Evolutionary conservation across 2,797 vertebrate species (phyloP).

Genomic region (Epinephelus awoara): DNA sequence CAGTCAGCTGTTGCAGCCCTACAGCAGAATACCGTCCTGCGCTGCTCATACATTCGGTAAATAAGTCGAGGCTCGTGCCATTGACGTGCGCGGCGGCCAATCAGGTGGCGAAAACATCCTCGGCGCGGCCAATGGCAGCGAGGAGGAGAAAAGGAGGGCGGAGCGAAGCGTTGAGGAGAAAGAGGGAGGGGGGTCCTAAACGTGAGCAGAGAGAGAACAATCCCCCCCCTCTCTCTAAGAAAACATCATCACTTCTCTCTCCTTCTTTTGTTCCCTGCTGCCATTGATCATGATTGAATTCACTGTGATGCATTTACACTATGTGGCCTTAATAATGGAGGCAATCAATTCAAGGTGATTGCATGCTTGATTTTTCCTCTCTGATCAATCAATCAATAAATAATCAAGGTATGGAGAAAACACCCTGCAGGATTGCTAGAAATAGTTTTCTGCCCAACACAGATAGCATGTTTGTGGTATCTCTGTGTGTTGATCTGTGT

Average conservation of each 20-base stretch:
- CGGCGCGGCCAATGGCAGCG: constrained; percentile 64
- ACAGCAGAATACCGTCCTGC: constrained; percentile 77
- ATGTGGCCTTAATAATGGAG: constrained; percentile 33
- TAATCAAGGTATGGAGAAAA: not conserved
- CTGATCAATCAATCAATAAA: constrained; percentile 40
- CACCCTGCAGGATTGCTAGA: not conserved
- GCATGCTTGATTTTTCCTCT: not conserved
- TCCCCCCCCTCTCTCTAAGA: constrained; percentile 58
- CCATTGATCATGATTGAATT: constrained; percentile 71
- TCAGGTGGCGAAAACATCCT: constrained; percentile 74
- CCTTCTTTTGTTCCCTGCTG: constrained; percentile 78
- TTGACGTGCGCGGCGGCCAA: constrained; percentile 73
- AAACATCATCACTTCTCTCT: constrained; percentile 76
- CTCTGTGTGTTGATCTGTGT: constrained; percentile 12
- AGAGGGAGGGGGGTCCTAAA: constrained; percentile 52
- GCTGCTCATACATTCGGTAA: constrained; percentile 79
- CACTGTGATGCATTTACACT: constrained; percentile 11
- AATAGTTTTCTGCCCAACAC: constrained; percentile 10
- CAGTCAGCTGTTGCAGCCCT: constrained; percentile 80
- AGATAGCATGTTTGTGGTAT: not conserved
- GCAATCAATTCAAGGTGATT: constrained; percentile 29
- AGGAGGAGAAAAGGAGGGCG: constrained; percentile 9
- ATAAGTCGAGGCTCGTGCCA: constrained; percentile 78
- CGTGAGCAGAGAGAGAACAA: constrained; percentile 71
- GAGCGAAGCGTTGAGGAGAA: constrained; percentile 44